A percentile compares a stretch with the other conserved stretches of the same genome.
Conservation (phyloP, 2,113 vertebrate genomes). For the Cebus imitator region DNA sequence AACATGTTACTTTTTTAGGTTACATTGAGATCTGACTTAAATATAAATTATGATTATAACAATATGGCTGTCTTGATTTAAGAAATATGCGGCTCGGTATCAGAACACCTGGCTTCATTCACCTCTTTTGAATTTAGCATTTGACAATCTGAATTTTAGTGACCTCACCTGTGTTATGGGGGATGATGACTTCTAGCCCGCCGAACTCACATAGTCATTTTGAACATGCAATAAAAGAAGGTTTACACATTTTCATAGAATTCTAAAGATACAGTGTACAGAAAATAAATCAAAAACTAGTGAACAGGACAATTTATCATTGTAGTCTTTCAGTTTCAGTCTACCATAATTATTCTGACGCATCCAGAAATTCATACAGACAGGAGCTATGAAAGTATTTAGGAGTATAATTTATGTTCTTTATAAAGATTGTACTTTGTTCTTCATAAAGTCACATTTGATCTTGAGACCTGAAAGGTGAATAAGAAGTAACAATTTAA, state of each 20-base stretch:
- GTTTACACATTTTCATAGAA: background rate
- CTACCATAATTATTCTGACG: background rate
- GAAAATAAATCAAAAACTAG: background rate
- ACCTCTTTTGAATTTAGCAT: background rate
- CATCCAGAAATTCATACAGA: background rate
- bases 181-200: background rate
- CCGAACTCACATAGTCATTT: background rate
- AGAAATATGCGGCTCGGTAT: background rate
- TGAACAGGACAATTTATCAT: background rate
- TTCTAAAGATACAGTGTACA: background rate
- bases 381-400: background rate
- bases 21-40: background rate
- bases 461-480: background rate
- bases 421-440: background rate
- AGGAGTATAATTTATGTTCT: background rate
- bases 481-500: background rate
- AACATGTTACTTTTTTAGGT: background rate
- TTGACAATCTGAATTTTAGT: background rate
- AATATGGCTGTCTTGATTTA: background rate
- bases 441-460: background rate
- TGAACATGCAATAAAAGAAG: background rate
- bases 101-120: background rate
- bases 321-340: background rate
- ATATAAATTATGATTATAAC: background rate
- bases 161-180: background rate